Conservation (phyloP, 2,113 vertebrate species). For the Condylura cristata region DNA sequence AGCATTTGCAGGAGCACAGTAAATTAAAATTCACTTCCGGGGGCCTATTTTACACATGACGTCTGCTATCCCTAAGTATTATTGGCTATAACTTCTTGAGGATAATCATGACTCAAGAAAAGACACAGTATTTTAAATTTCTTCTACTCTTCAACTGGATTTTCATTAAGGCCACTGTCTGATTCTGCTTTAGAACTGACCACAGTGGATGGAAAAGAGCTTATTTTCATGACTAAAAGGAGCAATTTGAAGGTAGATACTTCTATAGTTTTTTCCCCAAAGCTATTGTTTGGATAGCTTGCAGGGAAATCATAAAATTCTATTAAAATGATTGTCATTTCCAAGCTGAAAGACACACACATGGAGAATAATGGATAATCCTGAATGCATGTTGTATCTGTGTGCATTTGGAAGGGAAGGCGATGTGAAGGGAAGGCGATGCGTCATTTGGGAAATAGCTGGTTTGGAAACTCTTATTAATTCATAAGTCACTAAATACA, state of each 20-base stretch:
- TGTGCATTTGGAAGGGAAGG: not conserved
- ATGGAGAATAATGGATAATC: not conserved
- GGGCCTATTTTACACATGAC: not conserved
- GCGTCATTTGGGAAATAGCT: slow-evolving; percentile 1
- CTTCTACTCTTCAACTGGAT: slow-evolving; percentile 18
- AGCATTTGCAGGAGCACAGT: not conserved
- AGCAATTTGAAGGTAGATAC: slow-evolving; percentile 54
- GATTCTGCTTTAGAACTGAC: slow-evolving; percentile 57
- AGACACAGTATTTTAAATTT: slow-evolving; percentile 52
- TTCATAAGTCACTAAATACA: not conserved
- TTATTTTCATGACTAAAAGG: slow-evolving; percentile 60
- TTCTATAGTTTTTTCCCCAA: not conserved
- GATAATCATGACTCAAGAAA: slow-evolving; percentile 28
- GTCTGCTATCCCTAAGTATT: not conserved
- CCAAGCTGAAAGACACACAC: not conserved
- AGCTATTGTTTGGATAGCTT: slow-evolving; percentile 40
- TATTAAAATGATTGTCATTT: slow-evolving; percentile 33
- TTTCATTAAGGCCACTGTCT: slow-evolving; percentile 55
- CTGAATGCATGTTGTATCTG: not conserved
- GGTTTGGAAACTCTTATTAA: not conserved
- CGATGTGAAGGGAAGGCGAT: no score
- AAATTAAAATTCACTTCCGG: not conserved
- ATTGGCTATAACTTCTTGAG: slow-evolving; percentile 10
- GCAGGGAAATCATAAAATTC: slow-evolving; percentile 51
- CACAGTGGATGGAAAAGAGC: not conserved